These are phyloP conservation scores for Volucella inanis DNA, from an alignment of 2,888 invertebrate genomes.

Conservation along the genomic window DNA sequence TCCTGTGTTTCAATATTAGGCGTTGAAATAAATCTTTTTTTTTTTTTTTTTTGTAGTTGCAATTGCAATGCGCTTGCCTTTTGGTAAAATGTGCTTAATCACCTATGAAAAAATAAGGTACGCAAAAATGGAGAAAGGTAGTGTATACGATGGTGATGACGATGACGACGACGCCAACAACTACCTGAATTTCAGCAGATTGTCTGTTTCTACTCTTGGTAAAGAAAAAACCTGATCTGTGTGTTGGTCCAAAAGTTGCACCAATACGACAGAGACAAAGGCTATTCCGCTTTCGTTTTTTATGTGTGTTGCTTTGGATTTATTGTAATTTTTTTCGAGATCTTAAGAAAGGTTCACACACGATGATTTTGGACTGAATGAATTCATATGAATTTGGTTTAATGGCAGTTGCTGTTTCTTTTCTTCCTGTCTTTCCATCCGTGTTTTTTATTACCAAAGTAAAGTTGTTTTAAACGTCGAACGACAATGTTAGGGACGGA, in stretches of 20 bases:
- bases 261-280: constrained; percentile 56
- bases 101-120: constrained; percentile 72
- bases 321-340: constrained; percentile 71
- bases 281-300: constrained; percentile 71
- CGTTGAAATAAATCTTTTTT: constrained; percentile 44
- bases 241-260: constrained; percentile 60
- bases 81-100: constrained; percentile 69
- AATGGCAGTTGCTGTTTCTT: constrained; percentile 61
- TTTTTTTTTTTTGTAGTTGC: constrained; percentile 20
- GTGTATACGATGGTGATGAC: constrained; percentile 31
- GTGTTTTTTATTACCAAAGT: constrained; percentile 70
- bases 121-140: constrained; percentile 73
- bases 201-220: constrained; percentile 44
- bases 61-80: constrained; percentile 6
- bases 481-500: constrained; percentile 45
- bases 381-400: constrained; percentile 72
- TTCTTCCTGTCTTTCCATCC: constrained; percentile 33
- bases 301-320: constrained; percentile 70
- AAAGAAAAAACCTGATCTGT: constrained; percentile 61
- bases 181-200: constrained; percentile 72
- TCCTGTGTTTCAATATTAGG: constrained; percentile 55
- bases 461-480: constrained; percentile 65
- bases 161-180: constrained; percentile 23
- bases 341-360: constrained; percentile 72
- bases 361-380: constrained; percentile 56